Evolutionary conservation across 2,888 invertebrate genomes (phyloP).

Genomic region (Hirtodrosophila duncani): DNA sequence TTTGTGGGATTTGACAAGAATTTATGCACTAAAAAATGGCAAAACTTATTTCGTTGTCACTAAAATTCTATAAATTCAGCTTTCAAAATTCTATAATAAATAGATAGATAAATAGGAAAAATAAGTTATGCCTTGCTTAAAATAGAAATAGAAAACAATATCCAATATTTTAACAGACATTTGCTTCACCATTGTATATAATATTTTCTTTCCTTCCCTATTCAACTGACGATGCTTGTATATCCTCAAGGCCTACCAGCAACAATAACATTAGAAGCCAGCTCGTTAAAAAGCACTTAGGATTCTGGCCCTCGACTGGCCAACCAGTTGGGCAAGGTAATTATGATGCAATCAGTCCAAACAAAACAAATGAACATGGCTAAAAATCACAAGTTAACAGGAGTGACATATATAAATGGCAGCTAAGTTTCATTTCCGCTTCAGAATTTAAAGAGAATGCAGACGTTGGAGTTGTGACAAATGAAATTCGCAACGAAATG

Average conservation of each 20-base stretch:
- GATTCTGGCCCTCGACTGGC: conserved; percentile 14
- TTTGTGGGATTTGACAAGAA: too few relatives aligned
- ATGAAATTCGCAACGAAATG: conserved; percentile 10
- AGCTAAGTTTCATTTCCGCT: conserved; percentile 28
- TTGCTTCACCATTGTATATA: too few relatives aligned
- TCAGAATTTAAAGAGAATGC: neutral
- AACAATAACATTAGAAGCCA: conserved; percentile 23
- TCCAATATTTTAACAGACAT: too few relatives aligned
- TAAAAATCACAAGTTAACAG: conserved; percentile 50
- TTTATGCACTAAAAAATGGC: too few relatives aligned
- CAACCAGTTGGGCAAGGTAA: conserved; percentile 35
- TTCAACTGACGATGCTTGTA: too few relatives aligned
- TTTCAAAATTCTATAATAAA: conserved; percentile 15
- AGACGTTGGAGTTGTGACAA: conserved; percentile 16
- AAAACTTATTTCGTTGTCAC: too few relatives aligned
- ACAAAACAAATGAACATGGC: conserved; percentile 47
- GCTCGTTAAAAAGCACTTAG: conserved; percentile 73
- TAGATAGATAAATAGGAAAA: neutral
- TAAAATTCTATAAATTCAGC: too few relatives aligned
- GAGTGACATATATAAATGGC: conserved; percentile 53
- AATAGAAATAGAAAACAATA: too few relatives aligned
- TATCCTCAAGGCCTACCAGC: too few relatives aligned
- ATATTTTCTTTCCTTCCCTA: too few relatives aligned
- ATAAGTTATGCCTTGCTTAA: too few relatives aligned
- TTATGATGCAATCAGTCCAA: conserved; percentile 65